Base-by-base conservation (phyloP, 2,888 invertebrate species). In the Cistogaster globosa region DNA sequence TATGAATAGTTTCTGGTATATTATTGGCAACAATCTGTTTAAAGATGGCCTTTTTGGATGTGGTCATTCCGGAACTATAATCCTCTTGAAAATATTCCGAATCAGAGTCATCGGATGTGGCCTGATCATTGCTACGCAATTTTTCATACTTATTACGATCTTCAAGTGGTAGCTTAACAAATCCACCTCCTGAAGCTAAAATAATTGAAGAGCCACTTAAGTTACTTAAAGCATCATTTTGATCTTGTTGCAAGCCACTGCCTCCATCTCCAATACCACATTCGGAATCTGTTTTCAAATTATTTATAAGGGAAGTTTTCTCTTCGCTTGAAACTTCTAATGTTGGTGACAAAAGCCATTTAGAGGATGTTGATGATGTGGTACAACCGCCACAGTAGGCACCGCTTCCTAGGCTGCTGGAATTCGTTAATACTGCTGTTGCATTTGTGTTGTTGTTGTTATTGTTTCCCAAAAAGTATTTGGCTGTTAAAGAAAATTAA, bases 141-240 rank as follows among this genome's bases (percentile, higher is more conserved):
- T 96, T 96, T 89, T 96, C 96, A 89, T 96, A 97, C 89, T 96
- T 96, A 22, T 96, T 95, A 42, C 96, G 94, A 90, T 96, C 95
- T 88, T 96, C 96, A 6, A 95, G 87, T 0, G 95, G 95, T 0
- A 94, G 93, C 87, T 94, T 94, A 0, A 95, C 94, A 89, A 94
- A 95, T 16, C 68, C 94, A 14, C 68, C 94, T 92, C 88, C 88
- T 12, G 18, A 94, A 93, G 51, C 90, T 51, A 87, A 55, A 16
- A 85, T 74, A 58, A 87, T 62, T 90, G 45, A 91, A 11, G 87
- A 65, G 20, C 91, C 65, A n/a, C 85, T 80, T 26, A 86, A 69
- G 42, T 83, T 84, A 20, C 80, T 60, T 55, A 87, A 51, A 11
- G 82, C 83, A 38, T 67, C 82, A 75, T 85, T 86, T 42, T 77